phyloP scores from a whole-genome alignment of 1,140 invertebrate genomes.

The Brachionus asplanchnoidis region DNA sequence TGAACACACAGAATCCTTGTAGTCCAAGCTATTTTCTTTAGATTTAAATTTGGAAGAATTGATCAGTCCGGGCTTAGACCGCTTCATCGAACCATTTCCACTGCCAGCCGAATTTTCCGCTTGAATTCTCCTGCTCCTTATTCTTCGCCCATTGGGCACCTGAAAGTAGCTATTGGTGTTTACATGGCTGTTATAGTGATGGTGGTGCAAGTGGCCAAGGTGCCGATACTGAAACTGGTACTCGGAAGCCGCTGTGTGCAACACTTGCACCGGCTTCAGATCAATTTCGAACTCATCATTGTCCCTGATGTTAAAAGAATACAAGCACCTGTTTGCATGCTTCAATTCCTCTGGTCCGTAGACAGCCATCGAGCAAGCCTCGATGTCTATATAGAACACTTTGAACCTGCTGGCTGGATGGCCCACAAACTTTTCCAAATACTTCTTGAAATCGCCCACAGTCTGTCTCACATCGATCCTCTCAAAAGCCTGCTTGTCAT shows the following conservation, averaged over 20 bases:
- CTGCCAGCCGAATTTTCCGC: neutral
- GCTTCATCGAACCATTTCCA: neutral
- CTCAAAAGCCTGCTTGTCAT: conserved; percentile 65
- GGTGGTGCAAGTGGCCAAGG: conserved; percentile 21
- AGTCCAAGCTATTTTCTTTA: neutral
- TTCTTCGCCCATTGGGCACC: neutral
- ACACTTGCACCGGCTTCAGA: conserved; percentile 45
- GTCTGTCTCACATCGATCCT: conserved; percentile 57
- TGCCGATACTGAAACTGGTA: conserved; percentile 27
- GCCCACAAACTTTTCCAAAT: conserved; percentile 70
- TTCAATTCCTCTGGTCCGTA: conserved; percentile 77
- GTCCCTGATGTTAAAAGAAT: conserved; percentile 77
- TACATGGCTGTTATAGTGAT: conserved; percentile 38
- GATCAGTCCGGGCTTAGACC: neutral
- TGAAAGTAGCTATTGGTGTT: conserved; percentile 35
- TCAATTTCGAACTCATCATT: conserved; percentile 86
- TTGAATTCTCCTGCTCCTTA: neutral
- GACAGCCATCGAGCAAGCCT: conserved; percentile 56
- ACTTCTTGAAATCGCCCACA: conserved; percentile 46
- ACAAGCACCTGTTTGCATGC: conserved; percentile 77
- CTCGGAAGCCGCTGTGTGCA: neutral
- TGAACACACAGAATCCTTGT: neutral
- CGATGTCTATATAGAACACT: conserved; percentile 73
- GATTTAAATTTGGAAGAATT: neutral
- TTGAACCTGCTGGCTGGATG: conserved; percentile 75